Evolutionary conservation across 2,797 vertebrate genomes (phyloP).

Genomic region (Macropodus opercularis): DNA sequence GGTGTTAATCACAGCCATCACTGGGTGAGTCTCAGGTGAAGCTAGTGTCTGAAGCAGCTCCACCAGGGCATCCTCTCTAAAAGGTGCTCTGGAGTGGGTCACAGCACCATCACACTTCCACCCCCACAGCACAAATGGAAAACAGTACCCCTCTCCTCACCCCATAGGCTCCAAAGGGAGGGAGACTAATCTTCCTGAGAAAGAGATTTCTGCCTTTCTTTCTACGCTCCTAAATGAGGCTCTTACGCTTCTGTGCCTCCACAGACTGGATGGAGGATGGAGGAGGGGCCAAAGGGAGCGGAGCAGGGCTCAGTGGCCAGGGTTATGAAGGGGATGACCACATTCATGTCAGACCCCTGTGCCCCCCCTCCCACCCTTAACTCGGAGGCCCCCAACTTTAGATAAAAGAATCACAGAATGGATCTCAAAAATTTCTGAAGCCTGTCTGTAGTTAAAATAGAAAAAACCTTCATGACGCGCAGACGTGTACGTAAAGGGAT

Average conservation of each 20-base stretch:
- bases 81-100: slow-evolving; percentile 66
- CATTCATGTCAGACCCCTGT: slow-evolving; percentile 53
- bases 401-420: slow-evolving; percentile 33
- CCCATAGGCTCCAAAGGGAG: slow-evolving; percentile 76
- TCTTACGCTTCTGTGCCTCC: slow-evolving; percentile 74
- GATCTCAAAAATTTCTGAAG: slow-evolving; percentile 29
- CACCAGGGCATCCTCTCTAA: slow-evolving; percentile 23
- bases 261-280: slow-evolving; percentile 53
- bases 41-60: slow-evolving; percentile 62
- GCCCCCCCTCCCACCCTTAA: slow-evolving; percentile 54
- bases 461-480: not conserved
- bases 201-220: slow-evolving; percentile 79
- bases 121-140: slow-evolving; percentile 78
- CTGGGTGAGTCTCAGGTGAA: slow-evolving; percentile 59
- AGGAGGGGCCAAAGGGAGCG: slow-evolving; percentile 33
- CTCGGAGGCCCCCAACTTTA: slow-evolving; percentile 47
- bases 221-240: slow-evolving; percentile 80
- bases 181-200: slow-evolving; percentile 87
- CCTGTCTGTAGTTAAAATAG: slow-evolving; percentile 4
- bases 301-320: slow-evolving; percentile 41
- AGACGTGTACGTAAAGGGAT: slow-evolving; percentile 29
- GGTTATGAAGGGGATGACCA: slow-evolving; percentile 69
- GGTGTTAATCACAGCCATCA: slow-evolving; percentile 80
- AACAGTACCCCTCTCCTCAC: slow-evolving; percentile 37
- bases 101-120: slow-evolving; percentile 38